phyloP scores from a whole-genome alignment of 2,113 vertebrate genomes.

The Ancistrus triradiatus region DNA sequence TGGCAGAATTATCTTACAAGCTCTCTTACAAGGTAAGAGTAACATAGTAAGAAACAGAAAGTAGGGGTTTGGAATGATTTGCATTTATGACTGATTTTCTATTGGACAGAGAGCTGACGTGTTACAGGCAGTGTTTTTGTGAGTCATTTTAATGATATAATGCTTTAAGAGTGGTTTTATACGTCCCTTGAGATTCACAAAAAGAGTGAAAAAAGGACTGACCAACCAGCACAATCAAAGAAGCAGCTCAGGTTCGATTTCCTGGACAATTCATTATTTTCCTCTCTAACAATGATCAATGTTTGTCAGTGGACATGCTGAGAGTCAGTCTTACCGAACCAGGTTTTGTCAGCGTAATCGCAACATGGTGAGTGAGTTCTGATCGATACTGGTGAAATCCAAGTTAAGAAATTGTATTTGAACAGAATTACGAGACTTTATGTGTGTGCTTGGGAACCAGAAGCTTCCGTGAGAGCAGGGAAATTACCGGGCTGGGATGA shows the following conservation, averaged over 20 bases:
- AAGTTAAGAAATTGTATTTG: slow-evolving; percentile 38
- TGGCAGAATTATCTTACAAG: too few species aligned
- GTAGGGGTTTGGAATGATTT: too few species aligned
- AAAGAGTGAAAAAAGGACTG: too few species aligned
- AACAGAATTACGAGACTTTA: not conserved
- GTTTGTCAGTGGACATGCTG: slow-evolving; percentile 38
- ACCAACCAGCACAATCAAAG: not conserved
- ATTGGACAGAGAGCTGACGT: too few species aligned
- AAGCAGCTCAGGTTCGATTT: slow-evolving; percentile 11
- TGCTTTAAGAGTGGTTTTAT: too few species aligned
- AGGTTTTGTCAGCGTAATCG: slow-evolving; percentile 31
- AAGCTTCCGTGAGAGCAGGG: slow-evolving; percentile 21
- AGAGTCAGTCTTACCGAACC: slow-evolving; percentile 29
- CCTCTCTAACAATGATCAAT: slow-evolving; percentile 40
- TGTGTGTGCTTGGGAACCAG: slow-evolving; percentile 9
- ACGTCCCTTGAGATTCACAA: too few species aligned
- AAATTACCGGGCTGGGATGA: slow-evolving; percentile 16
- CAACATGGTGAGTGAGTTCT: slow-evolving; percentile 14
- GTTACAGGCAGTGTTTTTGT: too few species aligned
- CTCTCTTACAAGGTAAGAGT: too few species aligned
- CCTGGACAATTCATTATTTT: slow-evolving; percentile 40
- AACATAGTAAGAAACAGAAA: too few species aligned
- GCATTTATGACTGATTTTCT: too few species aligned
- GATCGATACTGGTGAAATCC: slow-evolving; percentile 41
- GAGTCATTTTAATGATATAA: too few species aligned